These are phyloP conservation scores for Apis mellifera DNA, from an alignment of 1,140 invertebrate species.

Conservation along the genomic window DNA sequence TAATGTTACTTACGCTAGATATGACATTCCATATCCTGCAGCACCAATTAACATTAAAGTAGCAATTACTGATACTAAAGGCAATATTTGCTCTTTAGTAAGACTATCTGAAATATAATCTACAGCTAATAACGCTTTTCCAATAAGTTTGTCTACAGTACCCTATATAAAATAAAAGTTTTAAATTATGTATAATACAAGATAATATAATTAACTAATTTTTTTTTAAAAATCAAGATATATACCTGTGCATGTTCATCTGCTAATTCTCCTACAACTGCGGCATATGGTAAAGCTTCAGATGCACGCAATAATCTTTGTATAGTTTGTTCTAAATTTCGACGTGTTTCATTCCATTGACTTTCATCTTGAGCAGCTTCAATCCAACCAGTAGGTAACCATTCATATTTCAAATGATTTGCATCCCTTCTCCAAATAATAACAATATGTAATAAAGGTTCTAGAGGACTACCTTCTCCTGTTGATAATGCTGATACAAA, in stretches of 20 bases:
- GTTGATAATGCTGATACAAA: slow-evolving; percentile 89
- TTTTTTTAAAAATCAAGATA: slow-evolving; percentile 1
- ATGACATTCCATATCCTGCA: slow-evolving; percentile 93
- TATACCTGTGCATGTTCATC: slow-evolving; percentile 82
- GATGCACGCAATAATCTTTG: slow-evolving; percentile 87
- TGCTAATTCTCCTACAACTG: slow-evolving; percentile 81
- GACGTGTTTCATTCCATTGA: slow-evolving; percentile 87
- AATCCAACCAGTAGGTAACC: slow-evolving; percentile 82
- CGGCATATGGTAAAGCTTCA: slow-evolving; percentile 88
- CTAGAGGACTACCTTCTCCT: slow-evolving; percentile 83
- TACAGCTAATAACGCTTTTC: slow-evolving; percentile 85
- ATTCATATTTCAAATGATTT: slow-evolving; percentile 94
- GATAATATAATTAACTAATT: not conserved
- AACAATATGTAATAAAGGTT: slow-evolving; percentile 88
- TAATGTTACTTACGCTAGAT: slow-evolving; percentile 87
- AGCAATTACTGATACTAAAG: slow-evolving; percentile 90
- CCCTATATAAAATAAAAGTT: slow-evolving; percentile 81
- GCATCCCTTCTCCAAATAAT: slow-evolving; percentile 94
- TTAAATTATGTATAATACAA: not conserved
- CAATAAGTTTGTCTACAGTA: slow-evolving; percentile 87
- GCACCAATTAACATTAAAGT: slow-evolving; percentile 91
- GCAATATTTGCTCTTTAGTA: slow-evolving; percentile 90
- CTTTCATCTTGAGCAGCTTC: slow-evolving; percentile 79
- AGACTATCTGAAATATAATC: slow-evolving; percentile 89
- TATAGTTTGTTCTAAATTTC: slow-evolving; percentile 87